Percentiles rank a stretch among this genome's conserved stretches.
Conservation (phyloP, 2,797 vertebrate genomes). For the Tiaroga cobitis region DNA sequence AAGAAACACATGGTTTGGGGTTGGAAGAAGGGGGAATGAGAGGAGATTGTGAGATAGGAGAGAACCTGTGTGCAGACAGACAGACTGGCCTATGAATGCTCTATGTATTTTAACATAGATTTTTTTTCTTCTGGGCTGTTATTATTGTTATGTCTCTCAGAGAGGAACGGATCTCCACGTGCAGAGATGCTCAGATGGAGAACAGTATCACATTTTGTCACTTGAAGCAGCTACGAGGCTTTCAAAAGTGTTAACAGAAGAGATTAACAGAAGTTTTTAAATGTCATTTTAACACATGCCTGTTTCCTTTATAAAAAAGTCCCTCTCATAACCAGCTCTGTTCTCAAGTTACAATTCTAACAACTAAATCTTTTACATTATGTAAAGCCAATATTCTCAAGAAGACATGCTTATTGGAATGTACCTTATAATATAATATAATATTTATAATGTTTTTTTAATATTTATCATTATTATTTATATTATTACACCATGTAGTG, state of each 20-base stretch:
- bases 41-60: constrained; percentile 37
- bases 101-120: constrained; percentile 38
- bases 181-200: constrained; percentile 29
- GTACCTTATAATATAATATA: too few species aligned
- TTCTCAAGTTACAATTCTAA: not conserved
- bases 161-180: constrained; percentile 19
- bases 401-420: too few species aligned
- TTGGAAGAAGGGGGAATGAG: constrained; percentile 28
- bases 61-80: constrained; percentile 43
- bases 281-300: constrained; percentile 29
- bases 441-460: too few species aligned
- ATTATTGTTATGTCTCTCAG: constrained; percentile 47
- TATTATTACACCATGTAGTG: not conserved
- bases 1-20: constrained; percentile 47
- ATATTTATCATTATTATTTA: too few species aligned
- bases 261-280: constrained; percentile 22
- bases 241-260: constrained; percentile 29
- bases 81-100: constrained; percentile 16
- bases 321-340: not conserved
- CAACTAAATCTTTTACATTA: not conserved
- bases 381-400: not conserved
- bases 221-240: constrained; percentile 27
- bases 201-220: constrained; percentile 34
- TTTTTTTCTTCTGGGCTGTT: not conserved
- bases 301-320: constrained; percentile 14